These are phyloP conservation scores for Zaprionus capensis DNA, from an alignment of 1,140 invertebrate genomes.

Conservation along the genomic window DNA sequence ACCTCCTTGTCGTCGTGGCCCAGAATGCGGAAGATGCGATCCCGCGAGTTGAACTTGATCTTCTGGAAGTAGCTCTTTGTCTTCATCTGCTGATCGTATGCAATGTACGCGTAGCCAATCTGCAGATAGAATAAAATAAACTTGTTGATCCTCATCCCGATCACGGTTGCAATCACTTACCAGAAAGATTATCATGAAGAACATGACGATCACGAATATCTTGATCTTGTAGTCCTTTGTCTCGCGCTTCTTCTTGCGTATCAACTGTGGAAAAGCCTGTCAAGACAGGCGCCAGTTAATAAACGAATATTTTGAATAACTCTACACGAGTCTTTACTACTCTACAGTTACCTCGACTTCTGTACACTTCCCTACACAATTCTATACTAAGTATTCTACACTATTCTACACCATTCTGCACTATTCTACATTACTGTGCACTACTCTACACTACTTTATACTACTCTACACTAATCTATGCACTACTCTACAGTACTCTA, in stretches of 20 bases:
- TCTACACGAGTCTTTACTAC: too few species aligned
- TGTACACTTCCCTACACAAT: background rate
- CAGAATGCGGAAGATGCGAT: conserved; percentile 90
- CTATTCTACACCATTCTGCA: too few species aligned
- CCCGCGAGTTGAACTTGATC: conserved; percentile 92
- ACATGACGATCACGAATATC: conserved; percentile 91
- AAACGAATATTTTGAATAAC: background rate
- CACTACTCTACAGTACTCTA: too few species aligned
- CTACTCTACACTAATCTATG: too few species aligned
- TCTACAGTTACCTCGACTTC: too few species aligned
- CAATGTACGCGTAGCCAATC: conserved; percentile 92
- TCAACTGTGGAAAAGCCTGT: conserved; percentile 85
- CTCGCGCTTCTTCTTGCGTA: conserved; percentile 87
- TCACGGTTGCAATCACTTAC: conserved; percentile 51
- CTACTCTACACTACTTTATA: too few species aligned
- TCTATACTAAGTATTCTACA: too few species aligned
- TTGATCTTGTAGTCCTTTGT: conserved; percentile 90
- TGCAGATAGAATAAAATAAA: conserved; percentile 12
- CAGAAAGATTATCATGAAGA: conserved; percentile 91
- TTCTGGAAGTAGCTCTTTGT: conserved; percentile 92
- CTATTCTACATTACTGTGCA: too few species aligned
- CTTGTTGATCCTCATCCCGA: too few species aligned
- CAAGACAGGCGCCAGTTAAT: background rate
- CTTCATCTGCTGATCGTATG: conserved; percentile 92
- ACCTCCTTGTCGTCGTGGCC: conserved; percentile 89